Base-by-base conservation (phyloP, 2,888 invertebrate species). In the Protodeltote pygarga region DNA sequence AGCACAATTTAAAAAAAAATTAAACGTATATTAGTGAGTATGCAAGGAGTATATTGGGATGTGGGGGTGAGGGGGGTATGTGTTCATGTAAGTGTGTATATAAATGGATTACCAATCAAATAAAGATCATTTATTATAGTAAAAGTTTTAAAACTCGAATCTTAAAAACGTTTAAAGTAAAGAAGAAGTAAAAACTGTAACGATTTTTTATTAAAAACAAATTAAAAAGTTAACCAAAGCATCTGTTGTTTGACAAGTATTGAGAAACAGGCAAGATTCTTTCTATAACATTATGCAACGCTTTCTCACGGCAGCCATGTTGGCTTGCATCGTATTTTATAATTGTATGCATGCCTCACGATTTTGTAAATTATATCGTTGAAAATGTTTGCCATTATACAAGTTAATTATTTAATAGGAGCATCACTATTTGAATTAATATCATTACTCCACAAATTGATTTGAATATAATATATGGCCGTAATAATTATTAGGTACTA, bases 281-380 rank as follows among this genome's bases (percentile, higher is more conserved):
- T 65, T 47, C 42, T 49, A 42, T 24, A 44, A 32, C 3, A 47
- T 73, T 71, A 73, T 54, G 58, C 33, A 71, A 73, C 32, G 19
- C 62, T 59, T 73, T 73, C 72, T 61, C 73, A 73, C 70, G 70
- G 55, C 54, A 47, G 34, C 47, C 21, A 46, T 50, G 40, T 25
- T 10, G 9, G 19, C 28, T 31, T 35, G 45, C 40, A 51, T 29
- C 15, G 44, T 50, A 58, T 48, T 52, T 41, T 54, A 33, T 48
- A 47, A 55, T 52, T 49, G 48, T 41, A 51, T 40, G 52, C 41
- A 52, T 25, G 32, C 46, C 46, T 44, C 66, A 61, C 51, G 45
- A 48, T 29, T 37, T 40, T 37, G 39, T 47, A 47, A 69, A 66
- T 69, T 68, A 66, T 69, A 69, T 61, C 65, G 68, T 53, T 23